Conservation (phyloP, 2,888 invertebrate species). For the Parnassius smintheus region DNA sequence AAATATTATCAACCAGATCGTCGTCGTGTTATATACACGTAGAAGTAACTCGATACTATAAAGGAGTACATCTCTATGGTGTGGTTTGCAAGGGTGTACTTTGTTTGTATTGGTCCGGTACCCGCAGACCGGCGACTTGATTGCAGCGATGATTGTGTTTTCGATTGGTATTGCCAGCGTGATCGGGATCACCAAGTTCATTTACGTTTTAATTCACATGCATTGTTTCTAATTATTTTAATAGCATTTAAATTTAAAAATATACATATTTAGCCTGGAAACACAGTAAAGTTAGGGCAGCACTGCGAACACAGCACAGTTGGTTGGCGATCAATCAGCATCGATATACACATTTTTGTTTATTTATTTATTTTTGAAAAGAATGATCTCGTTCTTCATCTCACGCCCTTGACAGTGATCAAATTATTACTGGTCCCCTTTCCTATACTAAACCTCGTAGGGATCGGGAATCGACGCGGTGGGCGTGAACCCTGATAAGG, state of each 20-base stretch:
- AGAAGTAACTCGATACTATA: too few species aligned
- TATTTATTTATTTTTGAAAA: too few species aligned
- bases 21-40: too few species aligned
- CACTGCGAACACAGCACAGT: neutral
- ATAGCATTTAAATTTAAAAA: neutral
- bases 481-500: too few species aligned
- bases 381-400: too few species aligned
- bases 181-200: constrained; percentile 45
- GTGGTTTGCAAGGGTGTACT: constrained; percentile 41
- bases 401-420: too few species aligned
- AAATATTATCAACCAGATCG: too few species aligned
- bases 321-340: neutral
- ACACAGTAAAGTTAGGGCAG: neutral
- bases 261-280: neutral
- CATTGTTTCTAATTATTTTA: constrained; percentile 32
- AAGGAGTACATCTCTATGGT: constrained; percentile 36
- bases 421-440: too few species aligned
- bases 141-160: constrained; percentile 43
- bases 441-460: too few species aligned
- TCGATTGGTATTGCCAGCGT: constrained; percentile 48
- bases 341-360: too few species aligned
- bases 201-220: constrained; percentile 46
- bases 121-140: constrained; percentile 42
- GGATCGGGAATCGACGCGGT: too few species aligned
- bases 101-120: constrained; percentile 38